Evolutionary conservation across 1,140 invertebrate species (phyloP).

Genomic region (Pachypsylla venusta): DNA sequence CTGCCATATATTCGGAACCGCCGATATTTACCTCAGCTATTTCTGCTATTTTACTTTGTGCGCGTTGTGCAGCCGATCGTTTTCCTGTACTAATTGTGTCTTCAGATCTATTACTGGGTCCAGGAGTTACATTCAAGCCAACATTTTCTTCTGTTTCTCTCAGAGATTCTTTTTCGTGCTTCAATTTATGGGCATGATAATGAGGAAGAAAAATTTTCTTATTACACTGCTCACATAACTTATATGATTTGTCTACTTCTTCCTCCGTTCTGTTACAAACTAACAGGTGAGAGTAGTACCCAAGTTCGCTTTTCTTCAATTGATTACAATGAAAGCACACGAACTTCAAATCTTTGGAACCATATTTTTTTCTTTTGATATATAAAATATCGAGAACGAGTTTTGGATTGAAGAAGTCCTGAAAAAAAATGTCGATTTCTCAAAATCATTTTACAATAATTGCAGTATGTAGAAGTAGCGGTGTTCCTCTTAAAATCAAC

Average conservation of each 20-base stretch:
- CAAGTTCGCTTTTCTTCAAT: background rate
- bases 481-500: no score
- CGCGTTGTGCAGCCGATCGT: background rate
- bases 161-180: background rate
- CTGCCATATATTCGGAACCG: no score
- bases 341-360: background rate
- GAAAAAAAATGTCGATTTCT: no score
- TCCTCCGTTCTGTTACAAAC: background rate
- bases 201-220: background rate
- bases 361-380: background rate
- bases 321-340: background rate
- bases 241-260: background rate
- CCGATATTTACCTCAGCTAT: background rate
- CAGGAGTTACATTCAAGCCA: background rate
- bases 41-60: background rate
- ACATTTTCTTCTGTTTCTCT: background rate
- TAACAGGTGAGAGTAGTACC: background rate
- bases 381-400: background rate
- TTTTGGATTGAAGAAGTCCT: slow-evolving; percentile 3
- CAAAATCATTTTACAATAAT: no score
- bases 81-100: background rate
- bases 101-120: background rate
- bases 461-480: no score
- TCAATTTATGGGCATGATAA: background rate
- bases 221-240: background rate